Base-by-base conservation (phyloP, 2,797 vertebrate genomes). In the Anableps anableps region DNA sequence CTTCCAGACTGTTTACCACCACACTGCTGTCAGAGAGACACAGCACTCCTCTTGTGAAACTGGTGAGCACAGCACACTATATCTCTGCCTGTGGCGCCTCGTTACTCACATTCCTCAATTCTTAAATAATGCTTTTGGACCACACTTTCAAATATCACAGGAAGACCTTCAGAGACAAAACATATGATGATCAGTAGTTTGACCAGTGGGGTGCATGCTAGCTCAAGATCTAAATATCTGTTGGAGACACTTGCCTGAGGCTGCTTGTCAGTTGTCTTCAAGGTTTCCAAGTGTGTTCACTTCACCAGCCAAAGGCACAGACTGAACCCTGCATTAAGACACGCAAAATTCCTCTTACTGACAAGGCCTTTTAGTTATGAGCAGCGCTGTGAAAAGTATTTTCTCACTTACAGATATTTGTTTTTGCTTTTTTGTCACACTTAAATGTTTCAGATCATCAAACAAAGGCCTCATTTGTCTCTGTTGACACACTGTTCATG, bases 1-100 rank as follows among this genome's bases (percentile, higher is more conserved):
- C 83, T 91, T 91, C 82, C 83, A 83, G 80, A 85, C 84, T 90
- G 83, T 92, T 93, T 81, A 86, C 86, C 83, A 80, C 85, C 87
- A 88, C 75, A 1, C 83, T 83, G 74, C 87, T 91, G 89, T 91
- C 90, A 92, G 86, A 91, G 78, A 81, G 78, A 72, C 72, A 72
- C 85, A 47, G 71, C 89, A 87, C 82, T 88, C 84, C 76, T 82
- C 85, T 72, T 71, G 78, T 74, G 88, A 83, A 78, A 80, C 88
- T 79, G 76, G 89, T 90, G 89, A 90, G 78, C 91, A 84, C 81
- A 80, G 78, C 75, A 81, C 88, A 79, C 72, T 79, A 50, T 80
- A 71, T 76, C 72, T 88, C 75, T 72, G 89, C 88, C 89, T 82
- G 81, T 75, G 83, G 88, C 76, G 17, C 68, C 75, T 23, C 80